These are phyloP conservation scores for Leucoraja ocellata DNA, from an alignment of 2,797 vertebrate species.

Conservation along the genomic window DNA sequence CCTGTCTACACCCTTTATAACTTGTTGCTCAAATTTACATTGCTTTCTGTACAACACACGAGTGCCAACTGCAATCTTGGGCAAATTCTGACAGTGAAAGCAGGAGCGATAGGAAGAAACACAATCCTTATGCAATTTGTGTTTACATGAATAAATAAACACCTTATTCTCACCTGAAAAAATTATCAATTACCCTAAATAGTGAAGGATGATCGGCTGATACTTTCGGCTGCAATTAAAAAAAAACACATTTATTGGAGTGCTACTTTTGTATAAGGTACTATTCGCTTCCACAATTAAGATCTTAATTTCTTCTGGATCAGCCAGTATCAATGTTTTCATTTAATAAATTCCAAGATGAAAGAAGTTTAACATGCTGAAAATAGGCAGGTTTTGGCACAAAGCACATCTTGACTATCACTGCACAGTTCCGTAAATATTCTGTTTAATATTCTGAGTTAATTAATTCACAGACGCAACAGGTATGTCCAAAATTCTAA, in stretches of 20 bases:
- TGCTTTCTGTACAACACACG: neutral
- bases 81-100: neutral
- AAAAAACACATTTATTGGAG: neutral
- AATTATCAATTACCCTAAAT: constrained; percentile 73
- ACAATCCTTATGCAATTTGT: neutral
- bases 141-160: neutral
- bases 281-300: neutral
- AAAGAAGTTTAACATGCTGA: neutral
- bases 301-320: neutral
- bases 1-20: neutral
- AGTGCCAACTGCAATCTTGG: neutral
- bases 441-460: neutral
- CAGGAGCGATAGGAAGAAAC: neutral
- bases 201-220: constrained; percentile 71
- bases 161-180: constrained; percentile 74
- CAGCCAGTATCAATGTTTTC: neutral
- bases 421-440: neutral
- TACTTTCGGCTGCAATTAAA: constrained; percentile 70
- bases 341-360: constrained; percentile 13
- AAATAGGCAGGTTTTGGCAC: neutral
- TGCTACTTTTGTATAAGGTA: too few relatives aligned
- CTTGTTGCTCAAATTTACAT: neutral
- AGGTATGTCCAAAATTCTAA: neutral
- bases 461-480: neutral
- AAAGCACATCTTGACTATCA: neutral